Percentiles rank a stretch among this genome's conserved stretches.
These are phyloP conservation scores for Enteromius argenteus DNA, from an alignment of 2,797 vertebrate species.

Conservation along the genomic window DNA sequence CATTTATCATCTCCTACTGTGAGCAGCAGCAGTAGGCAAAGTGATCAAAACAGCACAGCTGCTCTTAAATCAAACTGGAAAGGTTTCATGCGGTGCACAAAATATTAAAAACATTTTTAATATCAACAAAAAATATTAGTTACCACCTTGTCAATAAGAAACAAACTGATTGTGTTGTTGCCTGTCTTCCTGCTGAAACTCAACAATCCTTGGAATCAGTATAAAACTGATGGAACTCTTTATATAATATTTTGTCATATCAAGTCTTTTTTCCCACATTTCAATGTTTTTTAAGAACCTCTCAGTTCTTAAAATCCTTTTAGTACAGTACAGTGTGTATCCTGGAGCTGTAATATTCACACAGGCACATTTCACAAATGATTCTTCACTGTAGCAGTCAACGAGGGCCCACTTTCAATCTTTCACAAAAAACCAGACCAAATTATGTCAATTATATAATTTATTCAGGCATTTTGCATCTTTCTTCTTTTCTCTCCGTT, in stretches of 20 bases:
- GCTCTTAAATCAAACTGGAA: conserved; percentile 5
- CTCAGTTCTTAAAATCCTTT: background rate
- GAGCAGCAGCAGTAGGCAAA: background rate
- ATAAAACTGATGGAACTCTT: background rate
- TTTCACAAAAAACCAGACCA: background rate
- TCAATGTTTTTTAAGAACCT: no score
- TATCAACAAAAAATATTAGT: background rate
- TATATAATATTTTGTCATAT: no score
- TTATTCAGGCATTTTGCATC: background rate
- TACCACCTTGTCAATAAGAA: background rate
- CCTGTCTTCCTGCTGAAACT: background rate
- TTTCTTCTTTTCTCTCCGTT: background rate
- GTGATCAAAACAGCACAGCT: conserved; percentile 10
- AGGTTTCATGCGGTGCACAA: background rate
- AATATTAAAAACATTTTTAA: background rate
- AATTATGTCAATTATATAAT: background rate
- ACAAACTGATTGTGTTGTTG: background rate
- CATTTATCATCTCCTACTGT: conserved; percentile 43
- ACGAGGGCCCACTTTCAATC: background rate
- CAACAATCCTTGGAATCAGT: background rate
- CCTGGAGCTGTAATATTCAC: background rate
- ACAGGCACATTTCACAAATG: background rate
- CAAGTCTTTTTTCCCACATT: no score
- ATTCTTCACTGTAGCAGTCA: background rate
- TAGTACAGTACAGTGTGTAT: background rate